These are phyloP conservation scores for Salpingus planirostris DNA, from an alignment of 2,888 invertebrate genomes.

Conservation along the genomic window DNA sequence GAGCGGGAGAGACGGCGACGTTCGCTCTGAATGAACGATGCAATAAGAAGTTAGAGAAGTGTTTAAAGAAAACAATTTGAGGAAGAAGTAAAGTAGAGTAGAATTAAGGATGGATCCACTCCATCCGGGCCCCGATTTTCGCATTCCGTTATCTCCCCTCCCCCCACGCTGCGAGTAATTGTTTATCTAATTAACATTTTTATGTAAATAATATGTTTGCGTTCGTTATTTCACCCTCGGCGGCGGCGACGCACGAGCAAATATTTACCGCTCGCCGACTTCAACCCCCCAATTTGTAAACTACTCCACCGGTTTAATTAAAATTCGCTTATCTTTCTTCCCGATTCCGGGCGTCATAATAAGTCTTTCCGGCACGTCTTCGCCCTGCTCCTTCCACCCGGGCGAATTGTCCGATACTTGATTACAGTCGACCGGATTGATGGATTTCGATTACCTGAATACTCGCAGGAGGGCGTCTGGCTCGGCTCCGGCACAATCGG, in stretches of 20 bases:
- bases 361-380: no score
- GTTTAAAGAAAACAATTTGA: slow-evolving; percentile 33
- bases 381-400: slow-evolving; percentile 5
- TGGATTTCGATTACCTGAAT: slow-evolving; percentile 12
- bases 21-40: slow-evolving; percentile 11
- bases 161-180: slow-evolving; percentile 9
- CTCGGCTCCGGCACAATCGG: slow-evolving; percentile 5
- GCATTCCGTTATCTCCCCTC: slow-evolving; percentile 11
- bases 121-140: slow-evolving; percentile 19
- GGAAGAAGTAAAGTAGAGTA: slow-evolving; percentile 24
- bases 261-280: neutral
- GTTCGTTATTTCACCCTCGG: slow-evolving; percentile 1
- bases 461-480: slow-evolving; percentile 2
- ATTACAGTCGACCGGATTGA: slow-evolving; percentile 7
- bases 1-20: slow-evolving; percentile 4
- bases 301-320: no score
- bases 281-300: no score
- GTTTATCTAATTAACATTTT: slow-evolving; percentile 25
- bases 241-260: no score
- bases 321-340: neutral
- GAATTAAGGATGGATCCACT: slow-evolving; percentile 22
- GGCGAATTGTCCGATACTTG: no score
- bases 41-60: slow-evolving; percentile 29
- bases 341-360: no score
- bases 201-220: slow-evolving; percentile 15